These are phyloP conservation scores for Lucilia cuprina DNA, from an alignment of 1,140 invertebrate species.

Conservation along the genomic window DNA sequence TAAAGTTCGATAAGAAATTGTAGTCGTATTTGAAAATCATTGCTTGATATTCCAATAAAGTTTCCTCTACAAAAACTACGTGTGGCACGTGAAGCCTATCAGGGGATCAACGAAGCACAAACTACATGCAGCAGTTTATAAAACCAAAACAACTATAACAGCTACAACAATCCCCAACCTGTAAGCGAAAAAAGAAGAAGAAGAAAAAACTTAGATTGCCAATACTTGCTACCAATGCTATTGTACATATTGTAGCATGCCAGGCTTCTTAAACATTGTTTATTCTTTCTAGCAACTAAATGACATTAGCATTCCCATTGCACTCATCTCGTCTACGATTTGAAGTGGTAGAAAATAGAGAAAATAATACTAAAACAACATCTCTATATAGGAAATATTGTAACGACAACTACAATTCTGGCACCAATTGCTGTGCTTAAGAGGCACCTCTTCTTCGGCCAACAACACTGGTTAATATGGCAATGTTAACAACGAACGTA, in stretches of 20 bases:
- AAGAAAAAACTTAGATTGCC: background rate
- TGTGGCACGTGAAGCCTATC: conserved; percentile 16
- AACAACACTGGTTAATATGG: background rate
- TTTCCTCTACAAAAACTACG: background rate
- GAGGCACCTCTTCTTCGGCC: background rate
- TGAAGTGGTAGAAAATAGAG: background rate
- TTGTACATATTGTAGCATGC: background rate
- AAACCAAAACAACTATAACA: background rate
- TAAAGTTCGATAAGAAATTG: background rate
- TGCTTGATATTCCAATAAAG: conserved; percentile 11
- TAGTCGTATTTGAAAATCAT: background rate
- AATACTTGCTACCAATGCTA: background rate
- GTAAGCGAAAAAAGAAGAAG: background rate
- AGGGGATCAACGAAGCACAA: conserved; percentile 13
- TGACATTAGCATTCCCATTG: conserved; percentile 29
- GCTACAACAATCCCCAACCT: background rate
- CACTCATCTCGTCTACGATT: conserved; percentile 2
- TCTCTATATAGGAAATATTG: background rate
- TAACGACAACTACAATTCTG: background rate
- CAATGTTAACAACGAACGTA: conserved; percentile 23
- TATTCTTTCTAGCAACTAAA: background rate
- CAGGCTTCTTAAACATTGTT: background rate
- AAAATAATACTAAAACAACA: background rate
- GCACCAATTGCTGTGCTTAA: background rate
- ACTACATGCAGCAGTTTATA: background rate